Evolutionary conservation across 2,797 vertebrate species (phyloP).

Genomic region (Notamacropus eugenii): DNA sequence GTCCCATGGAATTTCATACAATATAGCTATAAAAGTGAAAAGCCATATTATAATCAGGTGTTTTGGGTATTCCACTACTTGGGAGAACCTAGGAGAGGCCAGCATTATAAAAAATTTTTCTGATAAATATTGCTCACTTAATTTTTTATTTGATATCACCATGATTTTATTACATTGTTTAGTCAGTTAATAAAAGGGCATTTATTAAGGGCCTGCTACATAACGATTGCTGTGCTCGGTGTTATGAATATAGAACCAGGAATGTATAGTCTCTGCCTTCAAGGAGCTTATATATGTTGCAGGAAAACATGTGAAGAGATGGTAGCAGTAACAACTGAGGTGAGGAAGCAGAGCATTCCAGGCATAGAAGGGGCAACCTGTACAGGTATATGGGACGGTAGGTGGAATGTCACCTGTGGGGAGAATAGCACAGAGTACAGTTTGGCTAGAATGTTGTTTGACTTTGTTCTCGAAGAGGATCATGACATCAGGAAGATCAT

Average conservation of each 20-base stretch:
- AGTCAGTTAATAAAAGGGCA: neutral
- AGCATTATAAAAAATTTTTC: conserved; percentile 31
- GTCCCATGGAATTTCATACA: conserved; percentile 27
- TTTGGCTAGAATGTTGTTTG: neutral
- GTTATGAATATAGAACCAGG: neutral
- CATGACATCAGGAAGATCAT: too few species aligned
- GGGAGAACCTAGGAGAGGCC: conserved; percentile 24
- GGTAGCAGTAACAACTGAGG: neutral
- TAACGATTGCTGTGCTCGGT: too few species aligned
- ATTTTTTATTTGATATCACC: conserved; percentile 22
- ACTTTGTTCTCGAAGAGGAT: too few species aligned
- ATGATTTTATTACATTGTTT: neutral
- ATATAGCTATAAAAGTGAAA: neutral
- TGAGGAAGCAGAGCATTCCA: neutral
- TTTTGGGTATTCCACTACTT: neutral
- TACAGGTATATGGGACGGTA: too few species aligned
- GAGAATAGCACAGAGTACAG: neutral
- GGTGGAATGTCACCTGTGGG: neutral
- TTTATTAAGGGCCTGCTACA: neutral
- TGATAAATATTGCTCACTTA: conserved; percentile 14
- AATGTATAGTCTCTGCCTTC: neutral
- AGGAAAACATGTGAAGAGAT: neutral
- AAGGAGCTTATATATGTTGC: neutral
- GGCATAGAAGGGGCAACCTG: neutral
- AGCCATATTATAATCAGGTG: neutral